These are phyloP conservation scores for Anthophora plumipes DNA, from an alignment of 2,888 invertebrate species.

Conservation along the genomic window DNA sequence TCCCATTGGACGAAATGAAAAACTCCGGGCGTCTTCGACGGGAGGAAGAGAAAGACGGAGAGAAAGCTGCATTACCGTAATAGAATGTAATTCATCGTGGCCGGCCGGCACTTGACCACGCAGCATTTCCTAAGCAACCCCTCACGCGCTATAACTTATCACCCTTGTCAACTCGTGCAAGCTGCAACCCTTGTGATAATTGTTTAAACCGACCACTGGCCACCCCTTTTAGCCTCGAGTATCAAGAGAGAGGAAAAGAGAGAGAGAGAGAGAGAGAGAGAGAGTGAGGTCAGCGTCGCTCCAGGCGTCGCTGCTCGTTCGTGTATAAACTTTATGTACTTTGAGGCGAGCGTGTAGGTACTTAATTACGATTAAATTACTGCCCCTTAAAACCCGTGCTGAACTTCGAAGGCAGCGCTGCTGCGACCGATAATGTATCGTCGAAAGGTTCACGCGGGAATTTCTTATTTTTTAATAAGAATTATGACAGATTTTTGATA, in stretches of 20 bases:
- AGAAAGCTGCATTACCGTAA: constrained; percentile 50
- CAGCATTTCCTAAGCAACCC: constrained; percentile 77
- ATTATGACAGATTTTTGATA: too few species aligned
- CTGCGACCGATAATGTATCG: constrained; percentile 30
- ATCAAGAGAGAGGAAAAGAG: constrained; percentile 46
- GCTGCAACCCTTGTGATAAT: constrained; percentile 83
- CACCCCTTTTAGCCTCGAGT: constrained; percentile 77
- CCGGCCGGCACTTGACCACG: constrained; percentile 58
- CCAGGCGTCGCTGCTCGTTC: constrained; percentile 73
- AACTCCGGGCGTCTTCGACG: constrained; percentile 2
- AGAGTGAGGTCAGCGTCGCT: constrained; percentile 62
- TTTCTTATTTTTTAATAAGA: not conserved
- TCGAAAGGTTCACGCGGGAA: constrained; percentile 19
- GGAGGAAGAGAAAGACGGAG: not conserved
- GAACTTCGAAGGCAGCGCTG: constrained; percentile 42
- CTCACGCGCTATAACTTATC: constrained; percentile 82
- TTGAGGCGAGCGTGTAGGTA: constrained; percentile 63
- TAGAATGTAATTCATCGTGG: constrained; percentile 59
- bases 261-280: constrained; percentile 23
- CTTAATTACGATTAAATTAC: constrained; percentile 74
- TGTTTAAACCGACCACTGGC: constrained; percentile 84
- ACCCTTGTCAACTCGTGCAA: constrained; percentile 80
- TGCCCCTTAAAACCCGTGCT: constrained; percentile 45
- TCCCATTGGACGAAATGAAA: constrained; percentile 37
- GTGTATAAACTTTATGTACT: constrained; percentile 71